These are phyloP conservation scores for Panthera tigris DNA, from an alignment of 2,113 vertebrate species.

Conservation along the genomic window DNA sequence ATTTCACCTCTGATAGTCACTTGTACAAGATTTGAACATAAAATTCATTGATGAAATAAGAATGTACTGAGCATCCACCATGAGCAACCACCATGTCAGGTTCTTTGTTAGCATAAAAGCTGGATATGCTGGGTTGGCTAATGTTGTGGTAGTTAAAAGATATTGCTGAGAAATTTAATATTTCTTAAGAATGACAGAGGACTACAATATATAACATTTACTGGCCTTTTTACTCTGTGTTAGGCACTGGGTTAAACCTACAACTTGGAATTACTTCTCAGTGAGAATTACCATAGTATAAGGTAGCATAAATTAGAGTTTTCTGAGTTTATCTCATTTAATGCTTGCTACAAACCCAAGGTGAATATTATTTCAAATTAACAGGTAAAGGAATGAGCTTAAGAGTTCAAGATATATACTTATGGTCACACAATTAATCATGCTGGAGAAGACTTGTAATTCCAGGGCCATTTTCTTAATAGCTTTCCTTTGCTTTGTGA, in stretches of 20 bases:
- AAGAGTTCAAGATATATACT: not conserved
- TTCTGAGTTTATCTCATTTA: not conserved
- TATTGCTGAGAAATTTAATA: not conserved
- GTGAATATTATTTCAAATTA: slow-evolving; percentile 1
- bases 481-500: not conserved
- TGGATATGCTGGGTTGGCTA: not conserved
- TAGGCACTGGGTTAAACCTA: not conserved
- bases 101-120: not conserved
- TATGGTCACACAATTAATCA: not conserved
- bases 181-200: not conserved
- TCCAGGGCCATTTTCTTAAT: not conserved
- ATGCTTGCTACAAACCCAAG: not conserved
- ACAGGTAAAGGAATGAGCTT: not conserved
- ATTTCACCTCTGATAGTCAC: slow-evolving; percentile 1
- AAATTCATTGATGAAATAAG: not conserved
- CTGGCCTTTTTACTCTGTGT: not conserved
- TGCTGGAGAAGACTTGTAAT: not conserved
- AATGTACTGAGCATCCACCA: not conserved
- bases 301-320: not conserved
- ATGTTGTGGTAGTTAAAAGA: not conserved
- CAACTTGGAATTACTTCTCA: not conserved
- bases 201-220: not conserved
- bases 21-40: not conserved
- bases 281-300: not conserved
- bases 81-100: not conserved